Percentiles rank a stretch among this genome's conserved stretches.
These are phyloP conservation scores for Anagrus nilaparvatae DNA, from an alignment of 1,140 invertebrate genomes.

Conservation along the genomic window DNA sequence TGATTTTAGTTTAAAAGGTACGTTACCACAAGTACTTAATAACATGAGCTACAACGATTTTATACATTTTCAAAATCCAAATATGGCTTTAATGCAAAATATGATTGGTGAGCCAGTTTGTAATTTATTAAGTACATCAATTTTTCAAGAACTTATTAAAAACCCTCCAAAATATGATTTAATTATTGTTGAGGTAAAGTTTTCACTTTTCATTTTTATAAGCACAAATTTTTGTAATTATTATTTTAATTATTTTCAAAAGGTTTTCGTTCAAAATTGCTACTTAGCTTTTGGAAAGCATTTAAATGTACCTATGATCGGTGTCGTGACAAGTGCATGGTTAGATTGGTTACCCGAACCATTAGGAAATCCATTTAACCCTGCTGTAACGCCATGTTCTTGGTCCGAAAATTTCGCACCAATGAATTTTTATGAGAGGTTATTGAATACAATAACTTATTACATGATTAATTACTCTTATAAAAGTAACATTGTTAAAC, in stretches of 20 bases:
- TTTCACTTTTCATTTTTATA: neutral
- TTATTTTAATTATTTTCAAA: neutral
- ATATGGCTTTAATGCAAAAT: neutral
- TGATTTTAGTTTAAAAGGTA: constrained; percentile 22
- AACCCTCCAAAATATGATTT: constrained; percentile 16
- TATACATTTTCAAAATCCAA: constrained; percentile 2
- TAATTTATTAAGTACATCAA: constrained; percentile 13
- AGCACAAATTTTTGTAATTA: neutral
- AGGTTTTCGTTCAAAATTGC: constrained; percentile 6
- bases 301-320: constrained; percentile 12
- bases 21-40: constrained; percentile 10
- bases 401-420: neutral
- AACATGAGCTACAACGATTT: constrained; percentile 15
- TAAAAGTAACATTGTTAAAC: neutral
- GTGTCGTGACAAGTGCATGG: constrained; percentile 3
- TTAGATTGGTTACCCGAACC: constrained; percentile 5
- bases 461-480: too few relatives aligned
- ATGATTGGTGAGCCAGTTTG: constrained; percentile 10
- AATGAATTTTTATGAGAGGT: constrained; percentile 12
- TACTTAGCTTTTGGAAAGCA: constrained; percentile 8
- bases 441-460: constrained; percentile 1
- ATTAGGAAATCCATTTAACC: constrained; percentile 5
- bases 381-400: constrained; percentile 6
- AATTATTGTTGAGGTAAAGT: constrained; percentile 17
- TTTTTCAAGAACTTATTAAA: constrained; percentile 16